Evolutionary conservation across 2,888 invertebrate genomes (phyloP).

Genomic region (Brassicogethes aeneus): DNA sequence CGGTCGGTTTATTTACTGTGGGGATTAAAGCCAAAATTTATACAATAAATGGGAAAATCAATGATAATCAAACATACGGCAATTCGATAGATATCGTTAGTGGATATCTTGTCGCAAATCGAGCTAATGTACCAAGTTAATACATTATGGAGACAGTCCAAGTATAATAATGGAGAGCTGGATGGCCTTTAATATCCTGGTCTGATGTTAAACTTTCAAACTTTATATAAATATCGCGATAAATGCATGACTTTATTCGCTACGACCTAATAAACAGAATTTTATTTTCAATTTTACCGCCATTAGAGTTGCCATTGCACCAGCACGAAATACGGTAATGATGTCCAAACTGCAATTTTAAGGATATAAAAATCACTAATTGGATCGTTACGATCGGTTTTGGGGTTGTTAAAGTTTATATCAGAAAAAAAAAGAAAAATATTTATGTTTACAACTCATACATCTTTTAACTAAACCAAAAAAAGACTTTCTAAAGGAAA

Average conservation of each 20-base stretch:
- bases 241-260: background rate
- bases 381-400: no score
- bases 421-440: no score
- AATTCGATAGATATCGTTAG: conserved; percentile 11
- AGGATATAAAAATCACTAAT: no score
- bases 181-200: conserved; percentile 7
- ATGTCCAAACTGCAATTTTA: no score
- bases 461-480: no score
- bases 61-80: conserved; percentile 23
- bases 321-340: no score
- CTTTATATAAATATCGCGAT: background rate
- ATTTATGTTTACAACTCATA: no score
- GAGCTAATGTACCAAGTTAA: conserved; percentile 15
- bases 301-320: no score
- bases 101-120: conserved; percentile 13
- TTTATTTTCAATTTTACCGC: no score
- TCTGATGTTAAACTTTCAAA: conserved; percentile 7
- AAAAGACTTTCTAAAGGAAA: no score
- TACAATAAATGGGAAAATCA: conserved; percentile 27
- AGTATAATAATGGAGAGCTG: conserved; percentile 5
- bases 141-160: background rate
- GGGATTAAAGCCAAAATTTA: conserved; percentile 24
- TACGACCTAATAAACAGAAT: background rate
- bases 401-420: no score
- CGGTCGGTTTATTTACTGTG: conserved; percentile 22